A percentile compares a stretch with the other conserved stretches of the same genome.
Evolutionary conservation across 2,888 invertebrate species (phyloP).

Genomic region (Tenthredo livida): DNA sequence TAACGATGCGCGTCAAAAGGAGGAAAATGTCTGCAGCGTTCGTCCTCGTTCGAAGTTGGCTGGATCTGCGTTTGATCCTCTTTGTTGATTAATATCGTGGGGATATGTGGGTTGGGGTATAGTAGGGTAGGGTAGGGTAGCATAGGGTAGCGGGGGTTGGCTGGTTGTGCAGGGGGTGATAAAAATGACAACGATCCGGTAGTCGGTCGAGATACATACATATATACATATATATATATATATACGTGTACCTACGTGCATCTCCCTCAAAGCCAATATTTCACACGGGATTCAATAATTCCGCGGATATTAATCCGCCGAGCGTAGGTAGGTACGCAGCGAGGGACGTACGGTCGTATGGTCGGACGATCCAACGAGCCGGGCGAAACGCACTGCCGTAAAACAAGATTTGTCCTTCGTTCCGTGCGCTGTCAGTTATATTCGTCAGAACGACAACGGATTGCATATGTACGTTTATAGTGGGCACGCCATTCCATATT

Average conservation of each 20-base stretch:
- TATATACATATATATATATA: too few species aligned
- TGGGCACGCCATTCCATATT: background rate
- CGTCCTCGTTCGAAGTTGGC: constrained; percentile 12
- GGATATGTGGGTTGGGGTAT: background rate
- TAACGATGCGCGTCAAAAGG: background rate
- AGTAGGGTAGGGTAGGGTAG: background rate
- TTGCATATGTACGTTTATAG: background rate
- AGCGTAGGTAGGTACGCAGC: background rate
- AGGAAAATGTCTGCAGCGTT: constrained; percentile 16
- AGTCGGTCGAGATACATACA: background rate
- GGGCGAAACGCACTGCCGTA: constrained; percentile 29
- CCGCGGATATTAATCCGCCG: constrained; percentile 49
- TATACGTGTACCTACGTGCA: constrained; percentile 12
- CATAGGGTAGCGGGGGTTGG: background rate
- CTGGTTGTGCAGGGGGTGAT: constrained; percentile 22
- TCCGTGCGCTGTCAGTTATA: constrained; percentile 24
- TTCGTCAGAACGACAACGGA: constrained; percentile 25
- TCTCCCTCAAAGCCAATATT: constrained; percentile 51
- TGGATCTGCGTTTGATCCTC: constrained; percentile 44
- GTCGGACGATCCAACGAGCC: constrained; percentile 31
- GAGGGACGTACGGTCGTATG: constrained; percentile 19
- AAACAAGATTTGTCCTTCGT: constrained; percentile 49
- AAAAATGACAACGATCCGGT: constrained; percentile 33
- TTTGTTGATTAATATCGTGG: constrained; percentile 46
- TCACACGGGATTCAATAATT: constrained; percentile 51